A percentile compares a stretch with the other conserved stretches of the same genome.
These are phyloP conservation scores for Philotrypesis tridentata DNA, from an alignment of 1,140 invertebrate species.

Conservation along the genomic window DNA sequence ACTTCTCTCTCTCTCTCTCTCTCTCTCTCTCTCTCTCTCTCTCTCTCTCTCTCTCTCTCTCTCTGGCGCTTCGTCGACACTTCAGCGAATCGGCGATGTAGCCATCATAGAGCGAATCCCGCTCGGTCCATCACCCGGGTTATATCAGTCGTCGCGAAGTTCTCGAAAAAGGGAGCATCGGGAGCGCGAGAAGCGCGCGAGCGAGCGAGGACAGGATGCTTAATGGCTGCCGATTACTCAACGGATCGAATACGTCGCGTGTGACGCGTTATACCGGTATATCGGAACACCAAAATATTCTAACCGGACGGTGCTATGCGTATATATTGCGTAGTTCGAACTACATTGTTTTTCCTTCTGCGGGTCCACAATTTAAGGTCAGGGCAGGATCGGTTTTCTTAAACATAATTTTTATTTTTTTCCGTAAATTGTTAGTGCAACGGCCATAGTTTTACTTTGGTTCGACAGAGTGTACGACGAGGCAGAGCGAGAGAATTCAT, in stretches of 20 bases:
- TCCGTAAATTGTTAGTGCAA: too few species aligned
- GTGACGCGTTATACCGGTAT: too few species aligned
- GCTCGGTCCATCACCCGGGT: constrained; percentile 55
- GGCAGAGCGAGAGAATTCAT: constrained; percentile 50
- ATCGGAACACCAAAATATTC: constrained; percentile 73
- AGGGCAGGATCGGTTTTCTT: too few species aligned
- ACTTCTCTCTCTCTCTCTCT: too few species aligned
- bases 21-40: too few species aligned
- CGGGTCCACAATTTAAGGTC: neutral
- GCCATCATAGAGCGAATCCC: constrained; percentile 64
- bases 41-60: too few species aligned
- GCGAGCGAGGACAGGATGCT: constrained; percentile 67
- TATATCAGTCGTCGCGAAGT: constrained; percentile 13
- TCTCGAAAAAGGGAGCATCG: neutral
- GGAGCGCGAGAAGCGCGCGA: neutral
- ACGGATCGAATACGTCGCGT: constrained; percentile 69
- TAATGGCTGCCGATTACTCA: constrained; percentile 72
- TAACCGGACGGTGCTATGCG: constrained; percentile 59
- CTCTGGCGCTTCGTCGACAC: too few species aligned
- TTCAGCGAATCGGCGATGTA: constrained; percentile 52
- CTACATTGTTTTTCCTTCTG: neutral
- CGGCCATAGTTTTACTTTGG: too few species aligned
- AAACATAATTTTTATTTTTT: too few species aligned
- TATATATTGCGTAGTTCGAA: too few species aligned
- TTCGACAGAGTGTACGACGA: constrained; percentile 18